A percentile compares a stretch with the other conserved stretches of the same genome.
These are phyloP conservation scores for Xestia ashworthii DNA, from an alignment of 2,888 invertebrate genomes.

Conservation along the genomic window DNA sequence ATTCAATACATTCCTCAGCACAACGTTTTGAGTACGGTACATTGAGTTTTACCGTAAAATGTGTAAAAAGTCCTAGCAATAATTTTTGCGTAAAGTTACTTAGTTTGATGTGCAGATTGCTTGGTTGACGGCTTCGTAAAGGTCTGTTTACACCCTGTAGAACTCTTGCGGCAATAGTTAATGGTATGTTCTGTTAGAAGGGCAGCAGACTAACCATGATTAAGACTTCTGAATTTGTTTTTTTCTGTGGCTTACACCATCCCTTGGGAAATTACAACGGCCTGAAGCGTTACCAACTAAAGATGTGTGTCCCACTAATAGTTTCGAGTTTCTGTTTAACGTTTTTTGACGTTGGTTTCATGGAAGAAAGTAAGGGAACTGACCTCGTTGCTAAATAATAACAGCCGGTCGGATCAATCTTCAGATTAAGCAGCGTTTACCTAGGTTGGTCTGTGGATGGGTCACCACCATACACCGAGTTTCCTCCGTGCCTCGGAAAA, in stretches of 20 bases:
- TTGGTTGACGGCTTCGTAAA: no score
- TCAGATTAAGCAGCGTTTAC: not conserved
- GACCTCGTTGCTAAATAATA: not conserved
- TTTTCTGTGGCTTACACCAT: not conserved
- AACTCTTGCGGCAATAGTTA: not conserved
- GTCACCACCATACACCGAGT: not conserved
- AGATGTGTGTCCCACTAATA: constrained; percentile 47
- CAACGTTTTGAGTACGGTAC: no score
- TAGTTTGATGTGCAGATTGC: no score
- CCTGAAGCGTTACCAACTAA: constrained; percentile 39
- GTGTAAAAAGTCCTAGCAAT: no score
- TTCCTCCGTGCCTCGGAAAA: no score
- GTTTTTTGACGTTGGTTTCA: constrained; percentile 11
- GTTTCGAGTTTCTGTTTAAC: constrained; percentile 41
- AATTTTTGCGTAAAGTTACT: no score
- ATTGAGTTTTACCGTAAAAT: no score
- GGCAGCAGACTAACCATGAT: not conserved
- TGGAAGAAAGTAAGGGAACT: not conserved
- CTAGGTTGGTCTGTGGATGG: not conserved
- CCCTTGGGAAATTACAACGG: constrained; percentile 64
- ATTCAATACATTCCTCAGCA: no score
- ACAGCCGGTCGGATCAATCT: not conserved
- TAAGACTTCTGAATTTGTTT: not conserved
- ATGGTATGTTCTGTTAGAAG: not conserved
- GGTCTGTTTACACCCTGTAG: no score